These are phyloP conservation scores for Diuraphis noxia DNA, from an alignment of 1,140 invertebrate genomes.

Conservation along the genomic window DNA sequence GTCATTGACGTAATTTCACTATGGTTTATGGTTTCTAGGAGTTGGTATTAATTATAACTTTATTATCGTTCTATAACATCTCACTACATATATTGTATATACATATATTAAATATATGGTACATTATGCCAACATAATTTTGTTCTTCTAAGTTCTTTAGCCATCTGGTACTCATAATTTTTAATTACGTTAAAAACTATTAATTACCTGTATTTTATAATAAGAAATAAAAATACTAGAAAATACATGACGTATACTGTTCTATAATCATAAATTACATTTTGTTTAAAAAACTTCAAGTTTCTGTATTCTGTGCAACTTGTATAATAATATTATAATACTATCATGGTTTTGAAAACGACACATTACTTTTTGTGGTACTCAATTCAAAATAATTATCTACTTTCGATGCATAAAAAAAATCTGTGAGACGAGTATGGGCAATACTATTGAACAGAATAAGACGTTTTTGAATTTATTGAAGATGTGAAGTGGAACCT, in stretches of 20 bases:
- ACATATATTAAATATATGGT: background rate
- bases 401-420: background rate
- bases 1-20: background rate
- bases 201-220: background rate
- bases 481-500: background rate
- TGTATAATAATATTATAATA: background rate
- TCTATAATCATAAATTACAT: background rate
- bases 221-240: background rate
- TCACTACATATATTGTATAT: too few species aligned
- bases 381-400: background rate
- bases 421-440: background rate
- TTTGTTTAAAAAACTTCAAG: background rate
- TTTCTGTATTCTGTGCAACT: background rate
- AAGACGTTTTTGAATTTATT: background rate
- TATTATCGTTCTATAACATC: conserved; percentile 14
- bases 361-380: background rate
- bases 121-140: background rate
- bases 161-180: background rate
- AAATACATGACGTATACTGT: background rate
- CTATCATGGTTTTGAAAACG: background rate
- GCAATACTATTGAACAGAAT: background rate
- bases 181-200: background rate
- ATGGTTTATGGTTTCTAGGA: conserved; percentile 20
- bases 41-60: background rate
- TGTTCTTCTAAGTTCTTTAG: background rate